A percentile compares a stretch with the other conserved stretches of the same genome.
Conservation (phyloP, 2,888 invertebrate genomes). For the Ornithoptera alexandrae region DNA sequence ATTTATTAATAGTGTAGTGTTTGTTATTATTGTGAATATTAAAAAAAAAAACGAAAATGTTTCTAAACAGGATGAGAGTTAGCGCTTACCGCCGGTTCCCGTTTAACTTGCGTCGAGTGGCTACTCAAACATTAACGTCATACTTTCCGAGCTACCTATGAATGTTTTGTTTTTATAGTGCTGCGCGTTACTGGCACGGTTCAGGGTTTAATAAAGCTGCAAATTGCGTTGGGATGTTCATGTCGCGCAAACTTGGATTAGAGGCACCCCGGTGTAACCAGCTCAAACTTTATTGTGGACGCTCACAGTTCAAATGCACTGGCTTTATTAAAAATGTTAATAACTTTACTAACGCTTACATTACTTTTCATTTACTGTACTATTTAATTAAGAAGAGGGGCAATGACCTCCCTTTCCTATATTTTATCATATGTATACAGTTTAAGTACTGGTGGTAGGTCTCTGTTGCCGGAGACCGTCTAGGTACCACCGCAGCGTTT, state of each 20-base stretch:
- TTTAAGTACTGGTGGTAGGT: too few relatives aligned
- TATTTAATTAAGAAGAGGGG: too few relatives aligned
- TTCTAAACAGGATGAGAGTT: slow-evolving; percentile 8
- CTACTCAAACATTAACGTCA: slow-evolving; percentile 18
- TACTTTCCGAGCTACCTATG: slow-evolving; percentile 13
- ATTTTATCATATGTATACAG: too few relatives aligned
- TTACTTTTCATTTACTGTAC: too few relatives aligned
- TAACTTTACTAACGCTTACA: too few relatives aligned
- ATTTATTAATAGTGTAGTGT: too few relatives aligned
- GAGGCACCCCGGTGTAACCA: not conserved
- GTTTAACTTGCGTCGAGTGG: slow-evolving; percentile 13
- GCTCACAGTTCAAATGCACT: slow-evolving; percentile 1
- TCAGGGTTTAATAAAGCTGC: slow-evolving; percentile 16
- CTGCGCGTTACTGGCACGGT: slow-evolving; percentile 9
- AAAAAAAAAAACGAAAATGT: too few relatives aligned
- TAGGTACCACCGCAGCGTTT: too few relatives aligned
- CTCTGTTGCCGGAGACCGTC: too few relatives aligned
- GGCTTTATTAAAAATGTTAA: too few relatives aligned
- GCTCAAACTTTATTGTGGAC: slow-evolving; percentile 11
- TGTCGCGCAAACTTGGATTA: slow-evolving; percentile 21
- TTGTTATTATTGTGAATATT: too few relatives aligned
- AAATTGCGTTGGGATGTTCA: slow-evolving; percentile 10
- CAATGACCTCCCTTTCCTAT: too few relatives aligned
- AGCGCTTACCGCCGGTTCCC: slow-evolving; percentile 5
- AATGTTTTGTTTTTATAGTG: slow-evolving; percentile 20